These are phyloP conservation scores for Camelus bactrianus DNA, from an alignment of 2,113 vertebrate genomes.

Conservation along the genomic window DNA sequence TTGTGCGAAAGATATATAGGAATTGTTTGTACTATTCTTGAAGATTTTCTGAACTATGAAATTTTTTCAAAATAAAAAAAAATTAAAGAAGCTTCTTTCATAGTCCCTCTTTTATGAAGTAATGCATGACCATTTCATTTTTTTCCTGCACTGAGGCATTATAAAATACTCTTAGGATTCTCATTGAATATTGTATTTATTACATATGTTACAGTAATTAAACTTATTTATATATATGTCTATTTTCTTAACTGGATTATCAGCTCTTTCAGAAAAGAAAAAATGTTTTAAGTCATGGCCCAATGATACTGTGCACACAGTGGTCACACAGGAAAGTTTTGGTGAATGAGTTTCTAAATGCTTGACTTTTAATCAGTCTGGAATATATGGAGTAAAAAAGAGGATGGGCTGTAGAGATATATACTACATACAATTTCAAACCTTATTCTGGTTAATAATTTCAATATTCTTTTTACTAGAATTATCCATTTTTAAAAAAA, in stretches of 20 bases:
- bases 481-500: not conserved
- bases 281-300: not conserved
- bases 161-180: constrained; percentile 17
- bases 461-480: not conserved
- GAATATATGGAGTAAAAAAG: not conserved
- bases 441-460: not conserved
- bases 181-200: constrained; percentile 1
- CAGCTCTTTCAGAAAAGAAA: constrained; percentile 28
- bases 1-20: not conserved
- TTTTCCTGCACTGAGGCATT: not conserved
- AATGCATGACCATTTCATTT: not conserved
- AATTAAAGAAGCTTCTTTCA: not conserved
- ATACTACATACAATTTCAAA: not conserved
- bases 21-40: constrained; percentile 7
- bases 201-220: not conserved
- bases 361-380: not conserved
- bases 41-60: constrained; percentile 6
- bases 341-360: constrained; percentile 5
- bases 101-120: not conserved
- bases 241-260: constrained; percentile 37
- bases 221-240: not conserved
- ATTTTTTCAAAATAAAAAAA: constrained; percentile 8
- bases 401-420: not conserved
- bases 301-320: not conserved
- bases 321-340: not conserved